Conservation (phyloP, 2,888 invertebrate genomes). For the Apotomis turbidana region DNA sequence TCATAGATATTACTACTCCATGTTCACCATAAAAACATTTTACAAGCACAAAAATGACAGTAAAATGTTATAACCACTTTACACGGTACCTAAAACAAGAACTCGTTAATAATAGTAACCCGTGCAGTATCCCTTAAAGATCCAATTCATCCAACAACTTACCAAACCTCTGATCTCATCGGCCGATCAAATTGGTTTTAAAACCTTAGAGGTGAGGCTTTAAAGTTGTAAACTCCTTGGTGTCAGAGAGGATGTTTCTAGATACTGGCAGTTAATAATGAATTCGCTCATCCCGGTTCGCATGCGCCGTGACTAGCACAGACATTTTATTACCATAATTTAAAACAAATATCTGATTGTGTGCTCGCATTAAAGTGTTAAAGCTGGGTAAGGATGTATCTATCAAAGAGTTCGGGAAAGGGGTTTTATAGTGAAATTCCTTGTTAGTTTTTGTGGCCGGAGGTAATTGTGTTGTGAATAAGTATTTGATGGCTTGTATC, state of each 20-base stretch:
- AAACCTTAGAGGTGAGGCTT: neutral
- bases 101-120: conserved; percentile 40
- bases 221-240: neutral
- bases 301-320: conserved; percentile 81
- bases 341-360: conserved; percentile 85
- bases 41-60: conserved; percentile 27
- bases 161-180: conserved; percentile 8
- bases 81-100: conserved; percentile 34
- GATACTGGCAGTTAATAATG: neutral
- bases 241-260: neutral
- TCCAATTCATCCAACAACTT: conserved; percentile 20
- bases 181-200: conserved; percentile 60
- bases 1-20: neutral
- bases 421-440: neutral
- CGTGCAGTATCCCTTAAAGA: conserved; percentile 33
- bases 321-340: conserved; percentile 85
- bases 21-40: conserved; percentile 3
- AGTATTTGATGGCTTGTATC: too few relatives aligned
- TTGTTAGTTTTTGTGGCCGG: conserved; percentile 14
- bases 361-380: conserved; percentile 83
- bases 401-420: conserved; percentile 44
- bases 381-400: conserved; percentile 72
- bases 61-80: conserved; percentile 27
- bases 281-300: conserved; percentile 69
- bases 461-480: neutral